Evolutionary conservation across 2,797 vertebrate species (phyloP).

Genomic region (Poeciliopsis presidionis): DNA sequence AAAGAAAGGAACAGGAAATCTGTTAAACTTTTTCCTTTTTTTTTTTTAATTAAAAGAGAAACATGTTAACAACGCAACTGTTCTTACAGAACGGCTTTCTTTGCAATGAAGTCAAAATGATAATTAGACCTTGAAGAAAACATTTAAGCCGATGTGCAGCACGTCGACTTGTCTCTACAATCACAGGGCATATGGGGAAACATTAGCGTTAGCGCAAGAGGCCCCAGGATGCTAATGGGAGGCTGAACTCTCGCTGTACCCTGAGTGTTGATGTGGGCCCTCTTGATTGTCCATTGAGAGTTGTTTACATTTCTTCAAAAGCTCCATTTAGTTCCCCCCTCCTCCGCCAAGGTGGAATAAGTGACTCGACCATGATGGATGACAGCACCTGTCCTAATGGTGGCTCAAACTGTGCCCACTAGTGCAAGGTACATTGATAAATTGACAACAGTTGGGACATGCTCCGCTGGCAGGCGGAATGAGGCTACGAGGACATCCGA

Average conservation of each 20-base stretch:
- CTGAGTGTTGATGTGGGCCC: slow-evolving; percentile 58
- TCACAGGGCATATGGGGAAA: slow-evolving; percentile 42
- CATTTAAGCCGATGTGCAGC: slow-evolving; percentile 18
- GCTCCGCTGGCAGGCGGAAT: slow-evolving; percentile 94
- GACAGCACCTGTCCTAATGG: slow-evolving; percentile 99
- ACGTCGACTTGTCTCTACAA: slow-evolving; percentile 22
- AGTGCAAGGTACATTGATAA: slow-evolving; percentile 99
- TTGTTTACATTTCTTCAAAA: slow-evolving; percentile 99
- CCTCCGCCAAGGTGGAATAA: slow-evolving; percentile 97
- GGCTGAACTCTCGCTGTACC: slow-evolving; percentile 40
- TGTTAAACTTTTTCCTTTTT: background rate
- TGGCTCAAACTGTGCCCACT: slow-evolving; percentile 99
- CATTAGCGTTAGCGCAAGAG: slow-evolving; percentile 28
- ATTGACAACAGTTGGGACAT: slow-evolving; percentile 99
- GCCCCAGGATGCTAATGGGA: slow-evolving; percentile 50
- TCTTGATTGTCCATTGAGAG: slow-evolving; percentile 95
- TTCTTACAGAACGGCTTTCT: slow-evolving; percentile 1
- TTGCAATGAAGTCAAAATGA: slow-evolving; percentile 36
- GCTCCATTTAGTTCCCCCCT: slow-evolving; percentile 97
- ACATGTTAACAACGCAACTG: background rate
- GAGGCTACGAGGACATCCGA: slow-evolving; percentile 92
- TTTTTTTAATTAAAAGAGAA: background rate
- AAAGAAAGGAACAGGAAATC: slow-evolving; percentile 1
- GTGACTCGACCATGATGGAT: slow-evolving; percentile 99
- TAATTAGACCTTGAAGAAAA: slow-evolving; percentile 39